phyloP scores from a whole-genome alignment of 1,140 invertebrate genomes.

The Zaprionus taronus region DNA sequence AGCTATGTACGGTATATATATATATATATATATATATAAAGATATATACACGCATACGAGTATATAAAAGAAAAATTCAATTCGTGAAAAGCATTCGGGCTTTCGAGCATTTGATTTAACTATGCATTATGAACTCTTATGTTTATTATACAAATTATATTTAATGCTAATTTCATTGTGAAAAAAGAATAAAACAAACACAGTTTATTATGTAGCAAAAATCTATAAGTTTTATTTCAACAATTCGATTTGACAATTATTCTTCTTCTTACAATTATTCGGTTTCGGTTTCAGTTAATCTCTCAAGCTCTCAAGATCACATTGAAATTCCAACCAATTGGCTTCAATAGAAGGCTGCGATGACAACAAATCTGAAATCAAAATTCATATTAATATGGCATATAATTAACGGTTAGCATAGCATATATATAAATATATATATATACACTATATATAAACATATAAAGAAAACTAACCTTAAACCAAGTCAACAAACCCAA shows the following conservation, averaged over 20 bases:
- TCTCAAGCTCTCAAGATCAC: slow-evolving; percentile 28
- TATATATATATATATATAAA: slow-evolving; percentile 2
- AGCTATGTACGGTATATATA: slow-evolving; percentile 58
- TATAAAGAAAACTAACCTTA: slow-evolving; percentile 55
- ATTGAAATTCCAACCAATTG: slow-evolving; percentile 70
- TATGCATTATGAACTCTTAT: slow-evolving; percentile 74
- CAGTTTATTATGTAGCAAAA: slow-evolving; percentile 80
- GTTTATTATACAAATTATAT: slow-evolving; percentile 77
- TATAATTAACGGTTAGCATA: slow-evolving; percentile 54
- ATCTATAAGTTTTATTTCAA: slow-evolving; percentile 55
- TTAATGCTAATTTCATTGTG: slow-evolving; percentile 81
- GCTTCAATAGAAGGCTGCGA: slow-evolving; percentile 79
- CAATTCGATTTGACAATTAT: slow-evolving; percentile 33
- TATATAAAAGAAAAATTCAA: slow-evolving; percentile 23
- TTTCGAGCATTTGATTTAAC: slow-evolving; percentile 79
- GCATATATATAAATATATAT: slow-evolving; percentile 44
- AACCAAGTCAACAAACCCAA: slow-evolving; percentile 54
- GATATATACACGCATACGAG: slow-evolving; percentile 20
- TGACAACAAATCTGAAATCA: slow-evolving; percentile 77
- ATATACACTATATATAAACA: slow-evolving; percentile 45
- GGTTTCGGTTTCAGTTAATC: slow-evolving; percentile 30
- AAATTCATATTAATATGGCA: slow-evolving; percentile 77
- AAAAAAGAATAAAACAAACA: slow-evolving; percentile 55
- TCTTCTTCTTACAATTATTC: slow-evolving; percentile 16
- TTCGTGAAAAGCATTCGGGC: slow-evolving; percentile 71